Base-by-base conservation (phyloP, 2,888 invertebrate genomes). In the Stenotaenia linearis region DNA sequence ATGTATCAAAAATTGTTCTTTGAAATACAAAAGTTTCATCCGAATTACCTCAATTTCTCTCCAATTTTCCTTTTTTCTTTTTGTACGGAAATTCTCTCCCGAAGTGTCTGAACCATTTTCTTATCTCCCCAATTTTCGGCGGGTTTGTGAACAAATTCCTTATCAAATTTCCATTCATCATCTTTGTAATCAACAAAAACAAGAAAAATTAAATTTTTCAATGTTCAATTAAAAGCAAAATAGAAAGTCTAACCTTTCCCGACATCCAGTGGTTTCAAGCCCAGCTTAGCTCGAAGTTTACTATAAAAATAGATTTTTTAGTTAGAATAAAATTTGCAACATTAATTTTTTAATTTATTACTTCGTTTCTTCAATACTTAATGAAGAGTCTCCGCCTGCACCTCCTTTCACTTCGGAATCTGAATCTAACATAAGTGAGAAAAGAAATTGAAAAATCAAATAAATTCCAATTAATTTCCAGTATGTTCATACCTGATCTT, bases 261-360 rank as follows among this genome's bases (percentile, higher is more conserved):
- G 0, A 92, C 87, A 84, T 96, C 93, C 3, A 98, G 88, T 0
- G 98, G 98, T 85, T 96, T 97, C 40, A 98, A 88, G 0, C 98
- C 98, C 28, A 99, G 89, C 86, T 97, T 96, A 0, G 94, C 94
- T 84, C 98, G 89, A 12, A 99, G 87, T 82, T 92, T 93, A 87
- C 97, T 97, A 5, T 89, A 0, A 95, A 94, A 21, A 87, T 83
- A 89, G 77, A 25, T 50, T 79, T 3, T 23, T 80, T 15, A 80
- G 18, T 35, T 75, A 79, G 50, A 15, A 79, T 75, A 21, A 77
- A 75, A 28, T 40, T 37, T 15, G 23, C 12, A 30, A 25, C 18
- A 69, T 25, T 15, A 37, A 50, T 1, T 50, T 50, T n/a, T 50
- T 10, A 15, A 78, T 45, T 18, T 75, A 77, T 80, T 79, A 82